phyloP scores from a whole-genome alignment of 2,113 vertebrate genomes.

The Phainopepla nitens region DNA sequence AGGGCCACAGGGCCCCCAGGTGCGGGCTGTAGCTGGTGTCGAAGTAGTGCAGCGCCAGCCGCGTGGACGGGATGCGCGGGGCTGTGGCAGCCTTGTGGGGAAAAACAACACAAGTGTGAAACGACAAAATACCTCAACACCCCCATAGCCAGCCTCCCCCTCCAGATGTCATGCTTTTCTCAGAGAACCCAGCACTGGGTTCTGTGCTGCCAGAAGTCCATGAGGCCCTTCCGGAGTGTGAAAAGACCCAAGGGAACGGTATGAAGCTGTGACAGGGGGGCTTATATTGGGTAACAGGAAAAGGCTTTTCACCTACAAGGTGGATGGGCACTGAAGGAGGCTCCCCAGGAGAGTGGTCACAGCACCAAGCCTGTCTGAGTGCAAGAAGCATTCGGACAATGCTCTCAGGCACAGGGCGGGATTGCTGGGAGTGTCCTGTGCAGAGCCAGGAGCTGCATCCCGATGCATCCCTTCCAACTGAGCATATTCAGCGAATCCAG shows the following conservation, averaged over 20 bases:
- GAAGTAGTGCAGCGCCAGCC: slow-evolving; percentile 84
- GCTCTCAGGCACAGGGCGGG: not conserved
- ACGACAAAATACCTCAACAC: accelerated
- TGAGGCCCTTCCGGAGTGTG: accelerated
- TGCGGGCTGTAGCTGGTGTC: slow-evolving; percentile 79
- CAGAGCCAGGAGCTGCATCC: not conserved
- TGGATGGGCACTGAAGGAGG: not conserved
- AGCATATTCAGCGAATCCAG: accelerated
- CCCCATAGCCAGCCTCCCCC: accelerated
- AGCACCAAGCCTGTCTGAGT: not conserved
- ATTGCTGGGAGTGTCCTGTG: not conserved
- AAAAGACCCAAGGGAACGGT: not conserved
- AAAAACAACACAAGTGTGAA: not conserved
- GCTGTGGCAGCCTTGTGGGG: slow-evolving; percentile 77
- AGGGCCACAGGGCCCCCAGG: slow-evolving; percentile 85
- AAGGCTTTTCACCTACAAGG: not conserved
- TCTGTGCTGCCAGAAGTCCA: not conserved
- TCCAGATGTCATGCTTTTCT: accelerated
- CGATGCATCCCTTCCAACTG: not conserved
- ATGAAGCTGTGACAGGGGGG: not conserved
- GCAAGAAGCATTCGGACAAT: not conserved
- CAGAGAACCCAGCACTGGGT: accelerated
- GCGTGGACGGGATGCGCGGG: slow-evolving; percentile 66
- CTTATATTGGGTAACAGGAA: accelerated
- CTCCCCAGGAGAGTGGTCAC: not conserved